Conservation (phyloP, 2,797 vertebrate species). For the Loris lydekkerianus region DNA sequence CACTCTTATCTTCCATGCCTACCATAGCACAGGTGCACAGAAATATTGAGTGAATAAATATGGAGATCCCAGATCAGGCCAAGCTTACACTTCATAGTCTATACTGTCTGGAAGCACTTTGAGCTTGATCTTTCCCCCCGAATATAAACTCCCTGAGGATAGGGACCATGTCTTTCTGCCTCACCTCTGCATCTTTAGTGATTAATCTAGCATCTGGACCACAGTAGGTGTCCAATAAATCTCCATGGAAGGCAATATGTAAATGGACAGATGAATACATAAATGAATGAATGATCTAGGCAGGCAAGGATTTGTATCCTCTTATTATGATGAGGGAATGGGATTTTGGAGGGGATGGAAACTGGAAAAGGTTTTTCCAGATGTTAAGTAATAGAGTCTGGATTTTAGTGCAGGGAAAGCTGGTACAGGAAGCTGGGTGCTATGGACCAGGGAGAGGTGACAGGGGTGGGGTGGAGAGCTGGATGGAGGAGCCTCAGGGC, state of each 20-base stretch:
- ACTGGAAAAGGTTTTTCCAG: not conserved
- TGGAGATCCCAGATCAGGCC: not conserved
- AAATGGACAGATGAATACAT: not conserved
- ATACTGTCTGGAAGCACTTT: not conserved
- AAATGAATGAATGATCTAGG: not conserved
- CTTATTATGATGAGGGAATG: not conserved
- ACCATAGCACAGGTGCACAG: not conserved
- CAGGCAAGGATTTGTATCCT: conserved; percentile 9
- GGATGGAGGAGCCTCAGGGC: not conserved
- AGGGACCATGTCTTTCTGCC: not conserved
- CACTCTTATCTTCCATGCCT: not conserved
- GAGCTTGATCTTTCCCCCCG: not conserved
- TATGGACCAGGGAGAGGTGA: not conserved
- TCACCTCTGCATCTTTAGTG: not conserved
- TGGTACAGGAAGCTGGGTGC: not conserved
- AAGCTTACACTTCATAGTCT: not conserved
- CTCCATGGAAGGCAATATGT: conserved; percentile 4
- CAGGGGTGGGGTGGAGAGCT: fast-evolving
- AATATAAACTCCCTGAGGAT: conserved; percentile 45
- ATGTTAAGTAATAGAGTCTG: not conserved
- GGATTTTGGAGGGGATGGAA: conserved; percentile 8
- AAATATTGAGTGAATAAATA: not conserved
- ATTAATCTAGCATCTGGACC: not conserved
- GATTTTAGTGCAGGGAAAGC: not conserved
- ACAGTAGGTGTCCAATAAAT: not conserved